phyloP scores from a whole-genome alignment of 2,888 invertebrate genomes.

The Nomada flava region DNA sequence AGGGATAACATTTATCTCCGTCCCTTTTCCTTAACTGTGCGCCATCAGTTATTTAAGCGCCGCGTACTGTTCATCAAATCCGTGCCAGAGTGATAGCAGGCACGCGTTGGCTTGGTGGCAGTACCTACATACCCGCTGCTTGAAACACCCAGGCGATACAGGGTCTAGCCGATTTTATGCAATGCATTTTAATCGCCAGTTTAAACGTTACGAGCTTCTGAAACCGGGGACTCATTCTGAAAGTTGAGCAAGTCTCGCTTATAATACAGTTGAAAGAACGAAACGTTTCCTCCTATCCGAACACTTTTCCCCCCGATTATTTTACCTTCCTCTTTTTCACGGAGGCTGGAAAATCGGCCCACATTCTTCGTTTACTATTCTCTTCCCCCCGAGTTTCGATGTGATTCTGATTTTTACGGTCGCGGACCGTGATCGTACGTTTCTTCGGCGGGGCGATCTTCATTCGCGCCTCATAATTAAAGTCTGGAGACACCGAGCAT shows the following conservation, averaged over 20 bases:
- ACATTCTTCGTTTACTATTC: neutral
- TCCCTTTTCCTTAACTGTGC: conserved; percentile 55
- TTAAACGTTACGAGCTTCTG: conserved; percentile 64
- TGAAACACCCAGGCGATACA: conserved; percentile 24
- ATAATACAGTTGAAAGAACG: conserved; percentile 10
- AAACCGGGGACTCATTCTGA: conserved; percentile 45
- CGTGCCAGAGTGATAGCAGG: conserved; percentile 60
- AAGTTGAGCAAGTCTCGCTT: conserved; percentile 47
- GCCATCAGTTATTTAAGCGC: conserved; percentile 61
- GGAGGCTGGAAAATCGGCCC: neutral
- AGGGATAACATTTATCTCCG: conserved; percentile 56
- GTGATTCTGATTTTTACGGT: neutral
- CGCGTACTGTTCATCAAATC: conserved; percentile 63
- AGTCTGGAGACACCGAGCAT: conserved; percentile 79
- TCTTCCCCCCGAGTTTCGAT: neutral
- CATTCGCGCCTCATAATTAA: conserved; percentile 78
- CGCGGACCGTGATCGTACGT: neutral
- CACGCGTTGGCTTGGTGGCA: conserved; percentile 17
- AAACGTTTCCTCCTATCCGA: conserved; percentile 20
- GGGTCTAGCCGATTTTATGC: conserved; percentile 68
- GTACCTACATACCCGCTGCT: too few species aligned
- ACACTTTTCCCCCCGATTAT: neutral
- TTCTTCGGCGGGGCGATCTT: conserved; percentile 52
- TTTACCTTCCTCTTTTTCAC: neutral
- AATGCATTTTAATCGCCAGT: conserved; percentile 73